Evolutionary conservation across 2,888 invertebrate species (phyloP).

Genomic region (Cephus sareptanus): DNA sequence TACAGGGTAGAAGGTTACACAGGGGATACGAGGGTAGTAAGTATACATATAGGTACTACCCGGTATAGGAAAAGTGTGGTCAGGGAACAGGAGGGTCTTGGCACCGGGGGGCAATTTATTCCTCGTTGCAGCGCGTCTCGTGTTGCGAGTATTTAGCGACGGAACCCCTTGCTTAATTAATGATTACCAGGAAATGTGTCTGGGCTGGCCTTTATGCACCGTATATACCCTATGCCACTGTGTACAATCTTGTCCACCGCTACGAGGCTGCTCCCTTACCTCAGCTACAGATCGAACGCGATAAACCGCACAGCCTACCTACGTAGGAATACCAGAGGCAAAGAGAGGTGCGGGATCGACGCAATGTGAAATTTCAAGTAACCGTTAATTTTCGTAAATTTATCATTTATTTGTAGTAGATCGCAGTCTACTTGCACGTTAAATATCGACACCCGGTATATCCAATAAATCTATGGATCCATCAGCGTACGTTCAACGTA

Average conservation of each 20-base stretch:
- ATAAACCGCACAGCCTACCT: constrained; percentile 28
- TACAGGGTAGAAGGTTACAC: neutral
- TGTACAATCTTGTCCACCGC: constrained; percentile 9
- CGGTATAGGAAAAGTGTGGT: constrained; percentile 1
- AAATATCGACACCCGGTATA: neutral
- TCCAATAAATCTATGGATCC: too few relatives aligned
- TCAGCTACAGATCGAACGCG: constrained; percentile 38
- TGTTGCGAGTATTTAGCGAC: constrained; percentile 51
- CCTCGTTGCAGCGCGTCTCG: constrained; percentile 25
- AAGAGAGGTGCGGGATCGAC: neutral
- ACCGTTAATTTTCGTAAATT: neutral
- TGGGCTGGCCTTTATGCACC: constrained; percentile 52
- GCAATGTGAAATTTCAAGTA: neutral
- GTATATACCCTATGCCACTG: constrained; percentile 33
- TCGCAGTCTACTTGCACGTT: neutral
- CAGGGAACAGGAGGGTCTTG: neutral
- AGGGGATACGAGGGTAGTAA: neutral
- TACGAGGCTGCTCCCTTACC: constrained; percentile 5
- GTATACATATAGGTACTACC: neutral
- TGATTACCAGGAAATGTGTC: constrained; percentile 64
- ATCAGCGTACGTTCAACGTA: neutral
- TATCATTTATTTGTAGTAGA: neutral
- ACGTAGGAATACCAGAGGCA: neutral
- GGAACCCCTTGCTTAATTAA: constrained; percentile 60
- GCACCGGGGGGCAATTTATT: constrained; percentile 34